phyloP scores from a whole-genome alignment of 1,140 invertebrate genomes.

The Tetraneura akinire region DNA sequence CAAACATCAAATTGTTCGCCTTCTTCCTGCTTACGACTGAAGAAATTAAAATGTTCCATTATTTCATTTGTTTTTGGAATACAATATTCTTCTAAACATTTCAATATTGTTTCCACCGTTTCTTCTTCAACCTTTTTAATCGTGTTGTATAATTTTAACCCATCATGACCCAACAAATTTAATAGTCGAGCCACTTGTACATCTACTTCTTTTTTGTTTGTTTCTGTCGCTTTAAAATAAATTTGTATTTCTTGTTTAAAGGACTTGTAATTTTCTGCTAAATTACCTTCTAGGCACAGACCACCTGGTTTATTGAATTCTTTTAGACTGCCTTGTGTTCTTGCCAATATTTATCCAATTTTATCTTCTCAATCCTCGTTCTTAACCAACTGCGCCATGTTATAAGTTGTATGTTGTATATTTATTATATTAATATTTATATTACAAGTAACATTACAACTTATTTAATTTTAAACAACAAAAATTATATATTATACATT shows the following conservation, averaged over 20 bases:
- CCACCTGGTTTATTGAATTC: not conserved
- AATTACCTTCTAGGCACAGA: not conserved
- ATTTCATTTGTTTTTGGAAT: conserved; percentile 56
- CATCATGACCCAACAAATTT: conserved; percentile 24
- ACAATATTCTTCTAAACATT: conserved; percentile 56
- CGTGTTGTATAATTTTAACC: conserved; percentile 11
- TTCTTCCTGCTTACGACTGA: conserved; percentile 53
- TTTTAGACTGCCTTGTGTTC: too few species aligned
- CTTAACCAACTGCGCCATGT: too few species aligned
- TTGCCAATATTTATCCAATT: too few species aligned
- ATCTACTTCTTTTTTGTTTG: conserved; percentile 2
- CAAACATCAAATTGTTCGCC: conserved; percentile 56
- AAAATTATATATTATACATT: too few species aligned
- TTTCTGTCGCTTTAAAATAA: conserved; percentile 25
- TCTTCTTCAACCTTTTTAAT: conserved; percentile 52
- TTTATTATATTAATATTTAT: too few species aligned
- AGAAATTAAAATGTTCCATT: conserved; percentile 56
- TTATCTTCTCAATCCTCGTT: too few species aligned
- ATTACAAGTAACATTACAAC: too few species aligned
- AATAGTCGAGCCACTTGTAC: conserved; percentile 11
- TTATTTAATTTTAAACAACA: too few species aligned
- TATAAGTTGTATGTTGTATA: too few species aligned
- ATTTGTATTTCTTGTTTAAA: not conserved
- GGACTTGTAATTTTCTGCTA: not conserved
- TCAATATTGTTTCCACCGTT: conserved; percentile 52